Base-by-base conservation (phyloP, 2,888 invertebrate genomes). In the Orchesella flavescens region DNA sequence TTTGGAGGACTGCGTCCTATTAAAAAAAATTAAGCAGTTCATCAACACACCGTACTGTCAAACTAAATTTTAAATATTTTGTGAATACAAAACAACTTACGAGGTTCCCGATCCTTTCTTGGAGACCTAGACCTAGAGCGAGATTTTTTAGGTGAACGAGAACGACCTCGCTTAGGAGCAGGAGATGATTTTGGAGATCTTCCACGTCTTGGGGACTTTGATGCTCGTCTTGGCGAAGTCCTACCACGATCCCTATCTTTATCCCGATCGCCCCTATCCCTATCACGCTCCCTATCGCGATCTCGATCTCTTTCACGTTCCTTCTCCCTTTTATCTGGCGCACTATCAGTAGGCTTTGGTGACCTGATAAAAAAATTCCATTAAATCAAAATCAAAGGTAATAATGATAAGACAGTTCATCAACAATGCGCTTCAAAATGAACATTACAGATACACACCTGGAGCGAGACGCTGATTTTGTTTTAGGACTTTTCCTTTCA, bases 81-180 rank as follows among this genome's bases (percentile, higher is more conserved):
- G 43, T 19, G 9, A 13, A n/a, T 23, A 23, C 10, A 65, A 9
- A 19, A 49, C 43, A 13, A 59, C 84, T 82, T 84, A 84, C 84
- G 66, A 17, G 80, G 0, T 1, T 78, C 78, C 57, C 81, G 61
- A 17, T 84, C 83, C 59, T 85, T 86, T 24, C 86, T 73, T 1
- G 87, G 87, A n/a, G 87, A 87, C 23, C 87, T 65, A 23, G 88
- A 88, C 43, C 88, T 81, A 23, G 89, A 88, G 4, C 85, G 80
- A 24, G 76, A 66, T 44, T 81, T 76, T 68, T 74, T 93, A 85
- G 93, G 93, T 24, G 93, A 93, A 43, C 88, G 81, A 77, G 75
- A 76, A 19, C 46, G 34, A 12, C 59, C 84, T 65, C 77, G 49
- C 72, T 73, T 85, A 23, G 83, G 71, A 43, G 81, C 65, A 1